Evolutionary conservation across 2,797 vertebrate species (phyloP), one percentile per base, ranked within the genome.

Genomic region (Ctenosaura bakeri): DNA sequence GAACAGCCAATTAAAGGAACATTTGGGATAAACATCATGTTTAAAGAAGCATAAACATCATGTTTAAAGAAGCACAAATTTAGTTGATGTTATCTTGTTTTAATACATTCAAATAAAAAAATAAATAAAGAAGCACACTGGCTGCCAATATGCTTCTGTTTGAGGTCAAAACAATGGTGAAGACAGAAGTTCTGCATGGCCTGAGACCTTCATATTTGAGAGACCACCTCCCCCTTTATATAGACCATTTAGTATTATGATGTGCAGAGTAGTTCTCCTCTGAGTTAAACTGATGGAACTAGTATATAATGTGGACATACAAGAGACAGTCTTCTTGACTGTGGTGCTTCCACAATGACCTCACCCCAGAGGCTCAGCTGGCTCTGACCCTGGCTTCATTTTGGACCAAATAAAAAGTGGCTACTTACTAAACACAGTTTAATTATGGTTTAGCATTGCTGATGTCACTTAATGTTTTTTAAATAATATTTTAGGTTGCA

Each of bases 1-100:
- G 29, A 59, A 73, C 1, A 26, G 20, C 29, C 38, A 86, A 20
- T 59, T 20, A 50, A 59, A n/a, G 38, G 24, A 76, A 46, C 3
- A 83, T 38, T 32, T 50, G 59, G 9, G 46, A 74, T 38, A 76
- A 54, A 83, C 89, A 87, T 76, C 42, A 89, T 54, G 84, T 69
- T 54, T 50, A 8, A 42, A 16, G 29, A 59, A 59, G 42, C 42
- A 42, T 3, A 42, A 42, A 42, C 3, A 1, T 42, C 3, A 3
- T 42, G 50, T 3, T 52, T 52, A 8, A 42, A 16, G 29, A 59
- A 59, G 42, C 42, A 42, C 42, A 42, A 42, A 42, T 52, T 52
- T 52, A 52, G 50, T 52, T 52, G 42, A 42, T 42, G 42, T 42
- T 42, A 42, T 42, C 42, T 42, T 42, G 42, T 42, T 42, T 42